Percentiles rank a stretch among this genome's conserved stretches.
Conservation (phyloP, 2,113 vertebrate species). For the Megaceryle torquata region DNA sequence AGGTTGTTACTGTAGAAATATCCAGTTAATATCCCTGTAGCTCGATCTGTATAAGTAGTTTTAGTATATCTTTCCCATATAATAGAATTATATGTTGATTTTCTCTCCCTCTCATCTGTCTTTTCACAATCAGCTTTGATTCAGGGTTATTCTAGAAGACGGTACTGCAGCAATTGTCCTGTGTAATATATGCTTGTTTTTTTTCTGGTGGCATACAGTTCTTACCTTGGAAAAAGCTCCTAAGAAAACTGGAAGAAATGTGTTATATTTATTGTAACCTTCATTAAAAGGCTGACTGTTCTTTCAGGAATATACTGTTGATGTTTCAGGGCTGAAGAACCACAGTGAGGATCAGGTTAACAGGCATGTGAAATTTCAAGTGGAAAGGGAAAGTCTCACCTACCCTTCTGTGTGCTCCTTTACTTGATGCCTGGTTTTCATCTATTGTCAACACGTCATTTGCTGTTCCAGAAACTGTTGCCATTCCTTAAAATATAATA, state of each 20-base stretch:
- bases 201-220: background rate
- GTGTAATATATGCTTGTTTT: background rate
- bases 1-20: background rate
- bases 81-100: background rate
- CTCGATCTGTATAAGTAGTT: background rate
- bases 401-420: background rate
- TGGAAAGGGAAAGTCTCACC: background rate
- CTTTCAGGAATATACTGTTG: background rate
- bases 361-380: background rate
- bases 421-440: background rate
- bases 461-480: background rate
- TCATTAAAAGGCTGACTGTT: background rate
- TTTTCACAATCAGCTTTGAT: background rate
- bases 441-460: background rate
- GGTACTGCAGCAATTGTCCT: background rate
- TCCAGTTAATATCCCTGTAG: background rate
- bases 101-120: background rate
- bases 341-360: background rate
- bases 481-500: background rate
- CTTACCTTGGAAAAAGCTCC: background rate
- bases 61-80: background rate
- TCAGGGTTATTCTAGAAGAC: background rate
- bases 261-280: background rate
- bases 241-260: background rate
- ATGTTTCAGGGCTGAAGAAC: background rate